Evolutionary conservation across 2,113 vertebrate species (phyloP), one percentile per base, ranked within the genome.

Genomic region (Centrocercus urophasianus): DNA sequence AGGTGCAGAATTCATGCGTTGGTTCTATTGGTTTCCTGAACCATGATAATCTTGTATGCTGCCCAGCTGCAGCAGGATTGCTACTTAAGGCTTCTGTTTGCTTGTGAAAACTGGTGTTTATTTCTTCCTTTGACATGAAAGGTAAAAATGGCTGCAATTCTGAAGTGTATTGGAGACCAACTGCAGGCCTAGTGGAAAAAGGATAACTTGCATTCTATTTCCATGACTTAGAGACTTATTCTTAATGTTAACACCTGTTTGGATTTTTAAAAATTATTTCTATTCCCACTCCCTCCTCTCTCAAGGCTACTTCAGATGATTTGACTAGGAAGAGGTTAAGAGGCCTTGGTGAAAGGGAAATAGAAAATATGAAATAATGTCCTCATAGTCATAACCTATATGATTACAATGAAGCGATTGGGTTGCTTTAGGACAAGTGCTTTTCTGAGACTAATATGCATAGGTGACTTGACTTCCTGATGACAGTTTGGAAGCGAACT

Each of bases 401-500:
- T 50, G 91, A 42, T 83, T 85, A 54, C 82, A 84, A 92, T 88
- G 72, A 92, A 93, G 40, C 84, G 87, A n/a, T 87, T 87, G 73
- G 9, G 28, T 83, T 86, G 66, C 56, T 82, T 57, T 88, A 69
- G 48, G 63, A 82, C 34, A 34, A 87, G 40, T 59, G 81, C 45
- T 42, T 84, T 50, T 91, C 47, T 77, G 75, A 90, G 57, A 83
- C 64, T 83, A 73, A 74, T 83, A 94, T 86, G 15, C 12, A 11
- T 71, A 71, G 80, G 59, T 61, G 22, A 32, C 32, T 84, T 92
- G 72, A 70, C 36, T 72, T 88, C 42, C 52, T 56, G 66, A 63
- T 70, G 43, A 38, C 40, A 81, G n/a, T 42, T 74, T 59, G 64
- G 18, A 93, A 90, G 63, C 22, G 59, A 79, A 90, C 48, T 75